These are phyloP conservation scores for Ctena decussata DNA, from an alignment of 2,888 invertebrate genomes.

Conservation along the genomic window DNA sequence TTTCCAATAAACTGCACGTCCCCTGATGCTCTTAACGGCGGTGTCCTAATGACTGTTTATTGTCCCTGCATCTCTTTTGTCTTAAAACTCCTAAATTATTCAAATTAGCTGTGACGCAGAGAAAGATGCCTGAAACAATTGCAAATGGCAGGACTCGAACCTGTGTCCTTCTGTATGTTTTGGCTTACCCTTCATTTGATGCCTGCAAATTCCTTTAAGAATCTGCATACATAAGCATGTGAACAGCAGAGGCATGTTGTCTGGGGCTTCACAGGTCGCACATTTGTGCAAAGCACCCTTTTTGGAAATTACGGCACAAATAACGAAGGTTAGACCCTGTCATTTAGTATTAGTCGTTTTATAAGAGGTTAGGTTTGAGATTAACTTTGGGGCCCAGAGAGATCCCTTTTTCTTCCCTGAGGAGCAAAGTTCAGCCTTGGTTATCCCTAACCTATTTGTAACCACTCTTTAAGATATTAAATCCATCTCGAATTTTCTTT, in stretches of 20 bases:
- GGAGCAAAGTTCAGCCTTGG: background rate
- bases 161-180: no score
- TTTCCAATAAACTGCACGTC: background rate
- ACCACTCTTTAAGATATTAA: slow-evolving; percentile 8
- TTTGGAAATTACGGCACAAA: no score
- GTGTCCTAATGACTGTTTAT: background rate
- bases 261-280: no score
- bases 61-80: background rate
- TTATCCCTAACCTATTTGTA: background rate
- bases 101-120: no score
- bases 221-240: no score
- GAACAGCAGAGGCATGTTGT: no score
- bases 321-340: background rate
- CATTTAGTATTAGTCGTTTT: background rate
- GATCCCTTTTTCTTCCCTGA: background rate
- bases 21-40: background rate
- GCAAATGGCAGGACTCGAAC: no score
- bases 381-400: background rate
- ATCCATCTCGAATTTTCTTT: background rate
- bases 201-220: no score
- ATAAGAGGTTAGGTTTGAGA: background rate
- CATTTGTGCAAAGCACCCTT: no score
- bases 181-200: no score
- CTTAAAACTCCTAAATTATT: background rate
- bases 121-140: no score